Conservation (phyloP, 2,797 vertebrate species). For the Enteromius fasciolatus region DNA sequence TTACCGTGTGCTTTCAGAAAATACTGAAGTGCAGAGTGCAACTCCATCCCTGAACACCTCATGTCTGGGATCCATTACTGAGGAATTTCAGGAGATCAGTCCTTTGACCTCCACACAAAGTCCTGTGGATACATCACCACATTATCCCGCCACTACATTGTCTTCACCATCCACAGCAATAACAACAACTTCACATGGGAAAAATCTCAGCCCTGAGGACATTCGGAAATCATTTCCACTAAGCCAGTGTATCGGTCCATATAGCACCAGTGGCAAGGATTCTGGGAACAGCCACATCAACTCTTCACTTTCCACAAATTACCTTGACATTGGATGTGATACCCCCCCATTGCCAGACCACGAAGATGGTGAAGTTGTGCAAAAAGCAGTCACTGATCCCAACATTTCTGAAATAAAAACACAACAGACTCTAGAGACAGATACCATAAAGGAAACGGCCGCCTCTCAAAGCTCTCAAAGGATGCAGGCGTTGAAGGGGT, state of each 20-base stretch:
- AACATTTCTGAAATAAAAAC: slow-evolving; percentile 34
- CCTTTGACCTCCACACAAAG: slow-evolving; percentile 62
- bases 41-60: slow-evolving; percentile 75
- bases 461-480: slow-evolving; percentile 36
- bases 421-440: slow-evolving; percentile 24
- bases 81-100: slow-evolving; percentile 75
- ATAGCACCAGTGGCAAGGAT: slow-evolving; percentile 29
- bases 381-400: not conserved
- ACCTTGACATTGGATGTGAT: slow-evolving; percentile 51
- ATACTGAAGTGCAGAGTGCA: slow-evolving; percentile 75
- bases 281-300: slow-evolving; percentile 19
- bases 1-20: slow-evolving; percentile 65
- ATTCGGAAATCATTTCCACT: slow-evolving; percentile 29
- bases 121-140: slow-evolving; percentile 58
- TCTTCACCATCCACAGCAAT: slow-evolving; percentile 62
- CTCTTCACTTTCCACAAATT: slow-evolving; percentile 49
- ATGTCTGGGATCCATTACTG: slow-evolving; percentile 80
- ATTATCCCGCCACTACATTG: slow-evolving; percentile 25
- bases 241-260: slow-evolving; percentile 23
- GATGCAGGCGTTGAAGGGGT: slow-evolving; percentile 57
- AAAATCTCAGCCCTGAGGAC: slow-evolving; percentile 47
- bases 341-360: slow-evolving; percentile 24
- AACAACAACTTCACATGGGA: slow-evolving; percentile 49
- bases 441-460: slow-evolving; percentile 24
- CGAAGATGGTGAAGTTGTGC: slow-evolving; percentile 12